Evolutionary conservation across 2,888 invertebrate genomes (phyloP), one percentile per base, ranked within the genome.

Genomic region (Tupiocoris notatus): DNA sequence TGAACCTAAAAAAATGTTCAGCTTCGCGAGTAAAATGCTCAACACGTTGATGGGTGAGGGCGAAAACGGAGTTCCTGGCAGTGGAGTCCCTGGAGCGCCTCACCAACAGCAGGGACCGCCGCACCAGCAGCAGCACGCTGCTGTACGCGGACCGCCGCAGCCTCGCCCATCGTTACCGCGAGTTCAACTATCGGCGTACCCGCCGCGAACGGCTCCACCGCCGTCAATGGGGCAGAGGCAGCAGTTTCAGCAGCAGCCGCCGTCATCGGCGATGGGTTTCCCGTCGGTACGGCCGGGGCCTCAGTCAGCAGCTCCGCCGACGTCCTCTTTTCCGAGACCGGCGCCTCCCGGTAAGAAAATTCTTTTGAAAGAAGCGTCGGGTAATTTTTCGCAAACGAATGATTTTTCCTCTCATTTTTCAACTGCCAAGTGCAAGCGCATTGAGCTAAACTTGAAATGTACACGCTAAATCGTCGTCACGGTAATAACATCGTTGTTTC

Each of bases 11-110:
- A 67, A 64, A n/a, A 85, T 85, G 85, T 84, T 85, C 81, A 84
- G 83, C 82, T 85, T 85, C 80, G 85, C 84, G 64, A 84, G 84
- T 80, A 85, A 85, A 81, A 84, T 84, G 84, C 82, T 85, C 79
- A 85, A 85, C 81, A 83, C 84, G 80, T 83, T 84, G 75, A 84
- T 84, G 81, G 84, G 83, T 81, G 83, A 82, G 79, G 83, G 80
- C 71, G 84, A 84, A 78, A 80, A 78, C 70, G 79, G 65, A 71
- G 39, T 39, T 12, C 6, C 6, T 12, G 39, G 39, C 39, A 12
- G 39, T 12, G 39, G 39, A 39, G 12, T 39, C 6, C 39, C 39
- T 12, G 77, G 70, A 64, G 77, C 61, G 61, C 77, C 74, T 58
- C 79, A 66, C 23, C 78, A 63, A 65, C 78, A 71, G 73, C 76